These are phyloP conservation scores for Drosophila insularis DNA, from an alignment of 1,140 invertebrate genomes.

Conservation along the genomic window DNA sequence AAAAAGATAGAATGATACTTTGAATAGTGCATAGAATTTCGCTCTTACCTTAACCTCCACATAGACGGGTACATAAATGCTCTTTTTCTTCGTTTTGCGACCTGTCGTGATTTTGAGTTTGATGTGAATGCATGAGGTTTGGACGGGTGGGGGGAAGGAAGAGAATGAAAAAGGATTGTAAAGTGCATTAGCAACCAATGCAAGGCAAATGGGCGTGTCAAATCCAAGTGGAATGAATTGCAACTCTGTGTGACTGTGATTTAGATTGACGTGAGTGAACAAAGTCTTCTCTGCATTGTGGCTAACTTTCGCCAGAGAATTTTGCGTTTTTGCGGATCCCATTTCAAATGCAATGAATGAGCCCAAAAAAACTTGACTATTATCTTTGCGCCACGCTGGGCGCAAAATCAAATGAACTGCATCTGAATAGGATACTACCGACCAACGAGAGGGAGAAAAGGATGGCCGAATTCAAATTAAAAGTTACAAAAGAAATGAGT, in stretches of 20 bases:
- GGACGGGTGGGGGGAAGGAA: neutral
- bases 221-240: conserved; percentile 35
- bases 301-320: conserved; percentile 15
- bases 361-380: conserved; percentile 64
- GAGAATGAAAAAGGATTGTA: conserved; percentile 10
- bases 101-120: conserved; percentile 25
- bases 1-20: no score
- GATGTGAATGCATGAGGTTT: neutral
- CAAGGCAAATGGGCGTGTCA: conserved; percentile 41
- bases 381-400: conserved; percentile 56
- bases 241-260: conserved; percentile 38
- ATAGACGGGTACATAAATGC: conserved; percentile 63
- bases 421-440: conserved; percentile 1
- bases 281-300: conserved; percentile 59
- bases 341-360: conserved; percentile 75
- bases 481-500: conserved; percentile 78
- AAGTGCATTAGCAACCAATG: conserved; percentile 44
- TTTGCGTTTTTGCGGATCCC: conserved; percentile 13
- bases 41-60: conserved; percentile 78
- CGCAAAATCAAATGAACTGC: conserved; percentile 68
- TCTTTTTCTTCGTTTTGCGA: conserved; percentile 53
- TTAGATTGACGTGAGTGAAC: conserved; percentile 61
- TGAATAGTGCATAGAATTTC: neutral
- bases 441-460: neutral
- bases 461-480: conserved; percentile 66